These are phyloP conservation scores for Oncorhynchus gorbuscha DNA, from an alignment of 2,113 vertebrate genomes.

Conservation along the genomic window DNA sequence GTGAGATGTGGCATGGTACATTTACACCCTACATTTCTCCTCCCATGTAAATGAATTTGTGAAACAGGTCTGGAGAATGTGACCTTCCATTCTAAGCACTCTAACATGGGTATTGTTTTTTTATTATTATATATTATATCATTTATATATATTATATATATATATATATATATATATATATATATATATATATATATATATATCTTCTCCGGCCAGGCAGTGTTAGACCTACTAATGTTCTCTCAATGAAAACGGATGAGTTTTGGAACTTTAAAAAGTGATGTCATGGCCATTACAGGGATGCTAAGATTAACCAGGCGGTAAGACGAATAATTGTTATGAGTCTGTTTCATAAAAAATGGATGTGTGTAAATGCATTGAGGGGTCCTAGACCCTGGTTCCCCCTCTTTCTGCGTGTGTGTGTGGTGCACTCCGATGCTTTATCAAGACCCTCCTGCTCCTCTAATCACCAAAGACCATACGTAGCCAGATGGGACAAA, in stretches of 20 bases:
- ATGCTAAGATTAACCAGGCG: conserved; percentile 72
- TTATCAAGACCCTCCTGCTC: conserved; percentile 65
- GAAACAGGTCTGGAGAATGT: conserved; percentile 61
- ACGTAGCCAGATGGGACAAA: conserved; percentile 57
- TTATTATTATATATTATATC: no score
- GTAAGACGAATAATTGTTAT: conserved; percentile 79
- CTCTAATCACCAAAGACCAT: conserved; percentile 72
- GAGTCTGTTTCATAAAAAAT: conserved; percentile 80
- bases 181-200: conserved; percentile 12
- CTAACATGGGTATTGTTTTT: neutral
- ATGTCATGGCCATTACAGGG: conserved; percentile 73
- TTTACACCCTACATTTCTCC: conserved; percentile 55
- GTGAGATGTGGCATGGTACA: conserved; percentile 12
- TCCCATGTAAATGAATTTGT: conserved; percentile 65
- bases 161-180: conserved; percentile 5
- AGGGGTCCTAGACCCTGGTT: conserved; percentile 60
- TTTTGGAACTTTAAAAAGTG: conserved; percentile 73
- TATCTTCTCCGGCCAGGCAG: conserved; percentile 51
- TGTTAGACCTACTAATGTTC: conserved; percentile 61
- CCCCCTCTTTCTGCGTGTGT: conserved; percentile 32
- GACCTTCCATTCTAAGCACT: conserved; percentile 56
- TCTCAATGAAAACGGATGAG: conserved; percentile 69
- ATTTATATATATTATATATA: no score
- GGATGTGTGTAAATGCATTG: conserved; percentile 75
- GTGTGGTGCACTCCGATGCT: conserved; percentile 66